A percentile compares a stretch with the other conserved stretches of the same genome.
Evolutionary conservation across 1,140 invertebrate species (phyloP).

Genomic region (Zaprionus tsacasi): DNA sequence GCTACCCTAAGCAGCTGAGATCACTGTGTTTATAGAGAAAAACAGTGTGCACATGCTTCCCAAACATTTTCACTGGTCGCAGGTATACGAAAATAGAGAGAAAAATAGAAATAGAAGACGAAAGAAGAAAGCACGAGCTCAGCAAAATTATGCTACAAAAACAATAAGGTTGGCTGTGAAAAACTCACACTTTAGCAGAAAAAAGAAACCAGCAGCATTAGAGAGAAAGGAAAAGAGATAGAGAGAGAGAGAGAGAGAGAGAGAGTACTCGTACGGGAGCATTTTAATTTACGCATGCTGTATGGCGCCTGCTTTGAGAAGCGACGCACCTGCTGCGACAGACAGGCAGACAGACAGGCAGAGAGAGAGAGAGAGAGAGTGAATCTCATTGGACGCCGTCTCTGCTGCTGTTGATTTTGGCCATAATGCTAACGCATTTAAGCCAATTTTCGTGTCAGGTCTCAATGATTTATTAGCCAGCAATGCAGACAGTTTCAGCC

Average conservation of each 20-base stretch:
- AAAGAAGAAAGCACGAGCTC: slow-evolving; percentile 13
- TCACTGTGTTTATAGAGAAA: background rate
- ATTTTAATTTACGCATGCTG: slow-evolving; percentile 41
- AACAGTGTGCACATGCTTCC: background rate
- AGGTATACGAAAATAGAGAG: background rate
- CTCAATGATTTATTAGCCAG: slow-evolving; percentile 69
- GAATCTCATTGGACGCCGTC: background rate
- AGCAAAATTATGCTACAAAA: slow-evolving; percentile 67
- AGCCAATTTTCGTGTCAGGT: slow-evolving; percentile 64
- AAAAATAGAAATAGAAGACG: slow-evolving; percentile 48
- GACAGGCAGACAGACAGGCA: slow-evolving; percentile 29
- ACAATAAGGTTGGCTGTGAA: slow-evolving; percentile 31
- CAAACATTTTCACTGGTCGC: background rate
- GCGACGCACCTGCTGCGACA: slow-evolving; percentile 55
- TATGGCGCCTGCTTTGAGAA: slow-evolving; percentile 47
- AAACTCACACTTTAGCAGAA: background rate
- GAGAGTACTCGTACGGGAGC: background rate
- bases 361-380: too few relatives aligned
- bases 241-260: background rate
- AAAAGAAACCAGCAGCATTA: background rate
- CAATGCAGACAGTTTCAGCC: slow-evolving; percentile 34
- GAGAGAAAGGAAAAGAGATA: background rate
- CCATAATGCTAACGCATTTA: slow-evolving; percentile 60
- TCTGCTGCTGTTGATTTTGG: slow-evolving; percentile 58
- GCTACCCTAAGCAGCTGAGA: background rate